Percentiles rank a stretch among this genome's conserved stretches.
phyloP scores from a whole-genome alignment of 2,113 vertebrate genomes.

The Prolemur simus region DNA sequence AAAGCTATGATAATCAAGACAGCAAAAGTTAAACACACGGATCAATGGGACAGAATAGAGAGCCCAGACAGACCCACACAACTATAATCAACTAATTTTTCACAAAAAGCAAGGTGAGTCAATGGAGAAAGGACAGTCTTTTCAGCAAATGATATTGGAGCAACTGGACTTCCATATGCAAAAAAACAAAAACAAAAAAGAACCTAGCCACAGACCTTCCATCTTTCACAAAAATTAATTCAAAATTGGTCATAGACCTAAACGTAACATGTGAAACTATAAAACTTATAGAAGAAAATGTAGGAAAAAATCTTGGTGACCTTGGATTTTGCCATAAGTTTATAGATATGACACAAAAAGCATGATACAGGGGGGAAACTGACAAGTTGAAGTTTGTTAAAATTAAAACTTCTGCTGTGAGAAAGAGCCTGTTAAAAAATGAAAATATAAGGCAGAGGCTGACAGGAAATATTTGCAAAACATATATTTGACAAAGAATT shows the following conservation, averaged over 20 bases:
- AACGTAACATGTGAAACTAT: not conserved
- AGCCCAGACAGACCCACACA: not conserved
- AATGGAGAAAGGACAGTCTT: not conserved
- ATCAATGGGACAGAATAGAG: not conserved
- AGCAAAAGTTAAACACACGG: not conserved
- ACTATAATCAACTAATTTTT: not conserved
- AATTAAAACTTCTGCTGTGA: not conserved
- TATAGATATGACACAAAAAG: not conserved
- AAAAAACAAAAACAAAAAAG: not conserved
- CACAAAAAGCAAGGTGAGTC: not conserved
- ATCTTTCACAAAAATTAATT: not conserved
- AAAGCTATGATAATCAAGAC: slow-evolving; percentile 4
- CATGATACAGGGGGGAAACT: not conserved
- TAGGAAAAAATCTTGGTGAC: not conserved
- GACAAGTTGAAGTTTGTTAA: not conserved
- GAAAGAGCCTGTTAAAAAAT: not conserved
- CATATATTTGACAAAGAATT: not conserved
- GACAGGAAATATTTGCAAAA: not conserved
- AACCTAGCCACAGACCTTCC: not conserved
- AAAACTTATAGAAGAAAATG: not conserved
- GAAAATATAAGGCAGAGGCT: not conserved
- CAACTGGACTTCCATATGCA: not conserved
- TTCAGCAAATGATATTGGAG: not conserved
- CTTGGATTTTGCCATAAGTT: not conserved
- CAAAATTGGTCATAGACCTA: not conserved